Evolutionary conservation across 2,888 invertebrate species (phyloP), one percentile per base, ranked within the genome.

Genomic region (Zygothrica quintamaculata): DNA sequence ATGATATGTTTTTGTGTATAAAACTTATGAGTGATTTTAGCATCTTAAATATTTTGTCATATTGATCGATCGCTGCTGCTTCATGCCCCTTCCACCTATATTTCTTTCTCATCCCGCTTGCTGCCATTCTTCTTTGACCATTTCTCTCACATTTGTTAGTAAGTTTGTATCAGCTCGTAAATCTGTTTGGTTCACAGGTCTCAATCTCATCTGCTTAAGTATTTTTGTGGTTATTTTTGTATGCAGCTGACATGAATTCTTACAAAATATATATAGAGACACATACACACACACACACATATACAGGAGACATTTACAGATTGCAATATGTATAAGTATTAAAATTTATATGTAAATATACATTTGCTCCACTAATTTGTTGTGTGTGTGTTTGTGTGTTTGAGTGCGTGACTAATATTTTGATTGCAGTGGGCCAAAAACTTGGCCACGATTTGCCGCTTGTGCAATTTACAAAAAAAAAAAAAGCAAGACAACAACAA

Each of bases 371-470:
- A 74, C 78, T 78, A 80, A 82, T 78, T 78, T 68, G 76, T 46
- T 59, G 34, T 59, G 33, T 33, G 9, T 46, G 12, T 37, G 7
- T 46, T 22, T 50, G 36, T 66, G 44, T 79, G 61, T 77, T 64
- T 76, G 73, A 59, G 65, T 80, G 85, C 78, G 82, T 84, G 84
- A 84, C 84, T 84, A 84, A 84, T 82, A 78, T 65, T 72, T 72
- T 81, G 65, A 73, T 70, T 74, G 77, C 81, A 82, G 39, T 61
- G 62, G 40, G 61, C 47, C 59, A 51, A 68, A 72, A 60, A 73
- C 66, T 79, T 81, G 79, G 81, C 70, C 80, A 81, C 80, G 82
- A 82, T 74, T 75, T 75, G 46, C 15, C 34, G 74, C 40, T 80
- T 80, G 80, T 77, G 79, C 70, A 80, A 80, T 67, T 29, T 26